Evolutionary conservation across 1,140 invertebrate species (phyloP).

Genomic region (Rhagoletis pomonella): DNA sequence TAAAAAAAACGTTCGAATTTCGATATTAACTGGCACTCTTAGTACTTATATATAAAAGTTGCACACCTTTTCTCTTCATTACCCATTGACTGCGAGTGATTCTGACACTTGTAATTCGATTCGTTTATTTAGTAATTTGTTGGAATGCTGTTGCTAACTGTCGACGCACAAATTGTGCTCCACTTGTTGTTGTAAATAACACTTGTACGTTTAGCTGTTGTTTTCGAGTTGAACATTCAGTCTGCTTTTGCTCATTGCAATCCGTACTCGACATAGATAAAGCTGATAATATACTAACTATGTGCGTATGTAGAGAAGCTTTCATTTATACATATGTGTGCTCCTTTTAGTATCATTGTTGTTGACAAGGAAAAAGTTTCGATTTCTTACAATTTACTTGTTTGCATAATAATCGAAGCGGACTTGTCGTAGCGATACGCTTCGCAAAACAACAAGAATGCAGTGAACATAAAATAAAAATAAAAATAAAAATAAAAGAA

Average conservation of each 20-base stretch:
- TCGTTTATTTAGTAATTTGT: not conserved
- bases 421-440: constrained; percentile 3
- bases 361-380: not conserved
- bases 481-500: not conserved
- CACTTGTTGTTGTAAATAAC: too few relatives aligned
- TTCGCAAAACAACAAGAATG: not conserved
- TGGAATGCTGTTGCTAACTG: not conserved
- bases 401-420: constrained; percentile 32
- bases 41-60: too few relatives aligned
- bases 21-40: too few relatives aligned
- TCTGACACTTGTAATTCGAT: not conserved
- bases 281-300: not conserved
- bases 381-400: constrained; percentile 37
- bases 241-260: not conserved
- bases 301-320: not conserved
- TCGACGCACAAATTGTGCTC: not conserved
- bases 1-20: too few relatives aligned
- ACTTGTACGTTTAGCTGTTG: not conserved
- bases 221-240: not conserved
- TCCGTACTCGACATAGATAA: not conserved
- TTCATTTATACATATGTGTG: too few relatives aligned
- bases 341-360: not conserved
- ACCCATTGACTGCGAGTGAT: not conserved
- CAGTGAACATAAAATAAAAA: not conserved
- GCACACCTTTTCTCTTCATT: too few relatives aligned